Evolutionary conservation across 1,140 invertebrate species (phyloP), one percentile per base, ranked within the genome.

Genomic region (Palaemon carinicauda): DNA sequence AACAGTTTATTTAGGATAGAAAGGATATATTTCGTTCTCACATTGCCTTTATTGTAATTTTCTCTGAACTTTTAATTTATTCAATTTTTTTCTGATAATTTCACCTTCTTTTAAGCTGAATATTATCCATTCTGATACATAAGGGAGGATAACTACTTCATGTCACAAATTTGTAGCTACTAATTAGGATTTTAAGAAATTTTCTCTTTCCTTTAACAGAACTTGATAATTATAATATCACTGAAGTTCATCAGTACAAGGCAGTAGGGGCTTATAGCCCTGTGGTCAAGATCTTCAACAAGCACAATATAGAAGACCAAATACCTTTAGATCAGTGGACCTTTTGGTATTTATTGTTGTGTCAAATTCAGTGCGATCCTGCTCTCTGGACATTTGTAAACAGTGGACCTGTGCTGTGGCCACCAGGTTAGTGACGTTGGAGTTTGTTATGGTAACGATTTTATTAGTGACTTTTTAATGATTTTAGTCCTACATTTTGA

Each of bases 341-440:
- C 2, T 54, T 56, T 14, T 41, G 52, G 10, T 51, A 80, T 52
- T n/a, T 52, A 5, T 52, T 80, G 10, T 52, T 52, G n/a, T 56
- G 56, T 29, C 79, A 80, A 27, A 27, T 27, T 27, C 12, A 51
- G 1, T 31, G 54, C n/a, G 41, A 65, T 27, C 27, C 21, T 3
- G 21, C 56, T n/a, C 17, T 52, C 2, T 80, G 79, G 79, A 65
- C 9, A n/a, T 69, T 80, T 41, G 15, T 54, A 9, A 31, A 80
- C 19, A 80, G 29, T 19, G 79, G 41, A 0, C 79, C 79, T n/a
- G 79, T 80, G 9, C 79, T 80, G 12, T 80, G 78, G 78, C 78
- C 78, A 41, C 41, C 41, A 41, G 41, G 41, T 41, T 41, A 41
- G 41, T 41, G 41, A 41, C 12, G 12, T 9, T 41, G 3, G 7